Conservation (phyloP, 2,113 vertebrate species). For the Fukomys damarensis region DNA sequence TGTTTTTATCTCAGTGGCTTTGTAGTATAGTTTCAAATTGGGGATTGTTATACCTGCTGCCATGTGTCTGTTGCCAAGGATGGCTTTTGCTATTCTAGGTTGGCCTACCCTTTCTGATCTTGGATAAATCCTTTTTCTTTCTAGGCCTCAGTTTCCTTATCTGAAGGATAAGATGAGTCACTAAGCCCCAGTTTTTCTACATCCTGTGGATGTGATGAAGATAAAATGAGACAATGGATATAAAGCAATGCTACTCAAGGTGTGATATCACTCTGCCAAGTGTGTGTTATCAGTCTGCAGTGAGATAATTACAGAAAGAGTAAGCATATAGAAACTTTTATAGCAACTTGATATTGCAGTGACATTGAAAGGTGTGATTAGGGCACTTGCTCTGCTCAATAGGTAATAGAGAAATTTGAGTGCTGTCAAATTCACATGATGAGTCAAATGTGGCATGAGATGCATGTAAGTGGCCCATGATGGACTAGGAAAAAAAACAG, state of each 20-base stretch:
- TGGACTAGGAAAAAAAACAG: not conserved
- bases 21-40: no score
- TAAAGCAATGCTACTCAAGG: not conserved
- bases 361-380: not conserved
- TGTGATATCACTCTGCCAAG: not conserved
- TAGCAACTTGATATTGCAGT: not conserved
- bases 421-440: not conserved
- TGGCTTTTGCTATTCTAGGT: no score
- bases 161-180: not conserved
- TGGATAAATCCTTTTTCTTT: not conserved
- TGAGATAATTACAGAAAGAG: not conserved
- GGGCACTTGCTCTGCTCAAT: not conserved
- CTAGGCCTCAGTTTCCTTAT: not conserved
- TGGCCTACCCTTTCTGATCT: not conserved
- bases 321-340: not conserved
- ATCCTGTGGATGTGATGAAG: not conserved
- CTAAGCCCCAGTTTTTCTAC: not conserved
- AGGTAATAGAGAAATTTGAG: not conserved
- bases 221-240: not conserved
- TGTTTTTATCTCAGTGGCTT: no score
- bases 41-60: no score
- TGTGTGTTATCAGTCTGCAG: not conserved
- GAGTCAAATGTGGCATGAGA: fast-evolving
- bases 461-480: not conserved
- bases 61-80: no score